Conservation (phyloP, 2,888 invertebrate species). For the Anoplius nigerrimus region DNA sequence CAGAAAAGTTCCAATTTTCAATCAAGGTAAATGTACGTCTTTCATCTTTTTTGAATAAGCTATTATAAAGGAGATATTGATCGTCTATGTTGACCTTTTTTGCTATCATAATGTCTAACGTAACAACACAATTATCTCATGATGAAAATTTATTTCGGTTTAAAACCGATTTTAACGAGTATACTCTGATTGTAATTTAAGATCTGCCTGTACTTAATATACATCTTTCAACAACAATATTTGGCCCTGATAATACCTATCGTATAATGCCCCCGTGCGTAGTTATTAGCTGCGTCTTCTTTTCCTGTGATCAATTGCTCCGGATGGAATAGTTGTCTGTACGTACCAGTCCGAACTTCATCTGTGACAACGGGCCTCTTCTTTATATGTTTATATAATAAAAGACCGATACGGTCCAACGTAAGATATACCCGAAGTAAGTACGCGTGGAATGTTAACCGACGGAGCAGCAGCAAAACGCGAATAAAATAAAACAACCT, state of each 20-base stretch:
- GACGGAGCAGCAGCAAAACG: background rate
- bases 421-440: too few species aligned
- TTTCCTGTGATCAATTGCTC: conserved; percentile 94
- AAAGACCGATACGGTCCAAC: background rate
- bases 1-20: too few species aligned
- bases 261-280: conserved; percentile 94
- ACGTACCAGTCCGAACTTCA: conserved; percentile 89
- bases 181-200: background rate
- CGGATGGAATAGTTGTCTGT: conserved; percentile 91
- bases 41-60: too few species aligned
- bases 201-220: too few species aligned
- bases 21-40: too few species aligned
- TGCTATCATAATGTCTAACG: too few species aligned
- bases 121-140: too few species aligned
- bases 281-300: conserved; percentile 95
- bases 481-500: conserved; percentile 12
- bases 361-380: conserved; percentile 74
- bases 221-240: background rate
- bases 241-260: conserved; percentile 76
- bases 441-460: background rate
- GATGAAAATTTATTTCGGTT: background rate
- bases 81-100: too few species aligned
- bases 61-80: too few species aligned
- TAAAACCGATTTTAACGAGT: background rate
- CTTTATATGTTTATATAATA: background rate